Evolutionary conservation across 2,888 invertebrate species (phyloP).

Genomic region (Timema podura): DNA sequence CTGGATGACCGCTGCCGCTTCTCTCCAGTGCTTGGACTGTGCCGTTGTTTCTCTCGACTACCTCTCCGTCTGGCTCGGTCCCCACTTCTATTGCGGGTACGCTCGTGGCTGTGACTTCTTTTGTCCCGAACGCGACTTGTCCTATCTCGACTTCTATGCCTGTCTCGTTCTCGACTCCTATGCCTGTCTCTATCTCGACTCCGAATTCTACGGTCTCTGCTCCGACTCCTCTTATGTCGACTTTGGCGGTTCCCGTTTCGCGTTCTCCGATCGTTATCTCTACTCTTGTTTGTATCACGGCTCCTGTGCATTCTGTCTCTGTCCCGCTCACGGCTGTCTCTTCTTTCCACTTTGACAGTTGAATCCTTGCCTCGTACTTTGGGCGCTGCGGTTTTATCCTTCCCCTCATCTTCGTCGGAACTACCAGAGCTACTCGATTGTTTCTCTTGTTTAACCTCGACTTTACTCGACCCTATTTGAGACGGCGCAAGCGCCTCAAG

Average conservation of each 20-base stretch:
- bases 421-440: slow-evolving; percentile 3
- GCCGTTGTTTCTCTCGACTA: slow-evolving; percentile 30
- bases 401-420: background rate
- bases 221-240: slow-evolving; percentile 37
- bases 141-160: slow-evolving; percentile 36
- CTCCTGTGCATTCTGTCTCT: slow-evolving; percentile 41
- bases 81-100: slow-evolving; percentile 15
- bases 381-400: too few relatives aligned
- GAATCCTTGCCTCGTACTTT: too few relatives aligned
- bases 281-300: slow-evolving; percentile 37
- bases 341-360: background rate
- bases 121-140: slow-evolving; percentile 36
- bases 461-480: slow-evolving; percentile 25
- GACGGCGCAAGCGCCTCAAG: slow-evolving; percentile 81
- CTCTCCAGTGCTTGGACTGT: slow-evolving; percentile 35
- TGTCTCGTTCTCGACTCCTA: slow-evolving; percentile 36
- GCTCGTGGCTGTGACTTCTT: slow-evolving; percentile 20
- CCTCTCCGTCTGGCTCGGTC: slow-evolving; percentile 23
- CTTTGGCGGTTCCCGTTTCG: slow-evolving; percentile 28
- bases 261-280: slow-evolving; percentile 28
- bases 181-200: slow-evolving; percentile 39
- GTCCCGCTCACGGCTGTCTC: slow-evolving; percentile 6
- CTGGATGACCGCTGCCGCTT: slow-evolving; percentile 22
- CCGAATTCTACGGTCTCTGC: slow-evolving; percentile 30
- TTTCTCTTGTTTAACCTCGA: slow-evolving; percentile 21